phyloP scores from a whole-genome alignment of 2,888 invertebrate genomes.

The Heliconius hortense region DNA sequence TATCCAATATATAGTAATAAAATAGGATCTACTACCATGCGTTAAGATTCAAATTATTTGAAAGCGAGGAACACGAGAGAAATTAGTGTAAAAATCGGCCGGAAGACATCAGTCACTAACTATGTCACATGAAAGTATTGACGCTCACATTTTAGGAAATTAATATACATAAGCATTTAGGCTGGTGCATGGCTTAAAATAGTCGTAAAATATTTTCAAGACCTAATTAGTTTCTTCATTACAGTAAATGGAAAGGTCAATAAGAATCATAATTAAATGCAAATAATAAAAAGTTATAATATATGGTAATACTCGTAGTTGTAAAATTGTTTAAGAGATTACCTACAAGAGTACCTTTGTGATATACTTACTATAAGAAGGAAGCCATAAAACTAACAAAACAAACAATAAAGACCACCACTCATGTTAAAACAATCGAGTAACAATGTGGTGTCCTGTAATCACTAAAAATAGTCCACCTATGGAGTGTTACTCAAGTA shows the following conservation, averaged over 20 bases:
- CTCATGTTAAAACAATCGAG: constrained; percentile 56
- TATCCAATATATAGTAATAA: constrained; percentile 34
- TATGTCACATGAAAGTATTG: constrained; percentile 48
- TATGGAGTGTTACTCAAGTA: constrained; percentile 25
- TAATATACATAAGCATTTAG: constrained; percentile 4
- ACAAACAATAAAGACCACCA: constrained; percentile 75
- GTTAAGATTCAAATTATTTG: constrained; percentile 42
- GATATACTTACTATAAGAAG: constrained; percentile 66
- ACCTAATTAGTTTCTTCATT: constrained; percentile 1
- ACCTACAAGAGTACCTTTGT: constrained; percentile 60
- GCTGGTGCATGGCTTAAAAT: constrained; percentile 10
- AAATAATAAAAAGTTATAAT: not conserved
- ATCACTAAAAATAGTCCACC: constrained; percentile 61
- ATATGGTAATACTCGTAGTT: not conserved
- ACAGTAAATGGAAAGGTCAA: not conserved
- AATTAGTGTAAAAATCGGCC: constrained; percentile 52
- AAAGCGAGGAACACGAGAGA: constrained; percentile 29
- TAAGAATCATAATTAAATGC: not conserved
- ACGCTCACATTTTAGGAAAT: constrained; percentile 63
- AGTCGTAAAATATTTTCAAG: not conserved
- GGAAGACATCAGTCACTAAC: constrained; percentile 74
- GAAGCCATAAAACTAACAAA: constrained; percentile 69
- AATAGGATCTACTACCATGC: constrained; percentile 42
- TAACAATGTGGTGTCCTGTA: constrained; percentile 68
- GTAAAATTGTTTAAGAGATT: not conserved